phyloP scores from a whole-genome alignment of 2,113 vertebrate species.

The Kryptolebias marmoratus region DNA sequence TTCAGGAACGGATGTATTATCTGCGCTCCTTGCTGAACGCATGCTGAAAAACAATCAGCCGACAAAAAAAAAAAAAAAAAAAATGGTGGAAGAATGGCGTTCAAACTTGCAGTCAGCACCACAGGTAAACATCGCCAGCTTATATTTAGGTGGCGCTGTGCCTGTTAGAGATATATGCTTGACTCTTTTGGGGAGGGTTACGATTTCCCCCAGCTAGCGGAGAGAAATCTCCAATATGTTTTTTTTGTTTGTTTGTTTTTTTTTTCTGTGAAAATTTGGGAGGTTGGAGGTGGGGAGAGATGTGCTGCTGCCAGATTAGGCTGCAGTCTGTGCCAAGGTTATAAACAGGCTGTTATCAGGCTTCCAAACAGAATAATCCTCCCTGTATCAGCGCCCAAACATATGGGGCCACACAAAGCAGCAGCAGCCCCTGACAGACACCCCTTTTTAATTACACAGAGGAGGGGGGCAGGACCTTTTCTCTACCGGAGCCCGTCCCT shows the following conservation, averaged over 20 bases:
- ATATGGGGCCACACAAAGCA: conserved; percentile 96
- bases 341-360: conserved; percentile 98
- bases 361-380: conserved; percentile 98
- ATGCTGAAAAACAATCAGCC: conserved; percentile 11
- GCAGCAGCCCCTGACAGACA: conserved; percentile 95
- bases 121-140: conserved; percentile 24
- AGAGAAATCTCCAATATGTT: conserved; percentile 63
- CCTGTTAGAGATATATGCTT: conserved; percentile 27
- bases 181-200: conserved; percentile 49
- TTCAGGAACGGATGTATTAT: conserved; percentile 3
- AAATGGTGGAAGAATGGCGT: conserved; percentile 8
- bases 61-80: conserved; percentile 32
- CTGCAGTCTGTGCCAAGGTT: conserved; percentile 94
- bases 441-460: conserved; percentile 97
- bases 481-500: conserved; percentile 32
- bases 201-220: conserved; percentile 44
- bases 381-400: conserved; percentile 97
- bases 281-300: conserved; percentile 54
- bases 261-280: conserved; percentile 58
- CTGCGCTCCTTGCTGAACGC: background rate
- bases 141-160: conserved; percentile 17
- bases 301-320: conserved; percentile 97
- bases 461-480: conserved; percentile 80
- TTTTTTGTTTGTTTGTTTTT: conserved; percentile 53
- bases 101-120: conserved; percentile 4